These are phyloP conservation scores for Eugnorisma glareosa DNA, from an alignment of 2,888 invertebrate genomes.

Conservation along the genomic window DNA sequence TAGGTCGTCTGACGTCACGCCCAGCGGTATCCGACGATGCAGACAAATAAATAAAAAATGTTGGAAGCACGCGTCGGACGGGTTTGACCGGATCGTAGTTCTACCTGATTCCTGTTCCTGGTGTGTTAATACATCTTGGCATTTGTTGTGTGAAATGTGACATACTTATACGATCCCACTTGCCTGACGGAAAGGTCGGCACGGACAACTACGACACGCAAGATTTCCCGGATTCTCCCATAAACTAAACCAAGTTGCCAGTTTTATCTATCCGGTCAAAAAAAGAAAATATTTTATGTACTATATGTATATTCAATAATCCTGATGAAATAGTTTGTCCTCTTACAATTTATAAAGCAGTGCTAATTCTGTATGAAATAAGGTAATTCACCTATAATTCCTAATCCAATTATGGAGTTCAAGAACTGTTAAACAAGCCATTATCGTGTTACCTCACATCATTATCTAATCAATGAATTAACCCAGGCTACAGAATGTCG, in stretches of 20 bases:
- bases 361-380: not conserved
- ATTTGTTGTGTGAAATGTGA: constrained; percentile 75
- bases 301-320: not conserved
- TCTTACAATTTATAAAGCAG: not conserved
- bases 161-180: constrained; percentile 47
- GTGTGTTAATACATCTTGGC: constrained; percentile 83
- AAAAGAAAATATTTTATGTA: not conserved
- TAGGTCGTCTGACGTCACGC: constrained; percentile 90
- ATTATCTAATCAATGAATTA: constrained; percentile 64
- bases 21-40: constrained; percentile 90
- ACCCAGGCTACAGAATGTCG: constrained; percentile 68
- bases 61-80: constrained; percentile 90
- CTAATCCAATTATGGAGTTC: not conserved
- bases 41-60: constrained; percentile 91
- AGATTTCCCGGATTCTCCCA: not conserved
- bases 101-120: constrained; percentile 91
- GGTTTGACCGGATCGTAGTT: constrained; percentile 91
- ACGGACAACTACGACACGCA: not conserved
- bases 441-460: constrained; percentile 35
- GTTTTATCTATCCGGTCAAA: constrained; percentile 8
- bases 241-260: not conserved
- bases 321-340: not conserved
- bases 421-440: constrained; percentile 20
- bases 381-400: too few relatives aligned
- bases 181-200: constrained; percentile 10